Percentiles rank a stretch among this genome's conserved stretches.
Evolutionary conservation across 2,888 invertebrate genomes (phyloP).

Genomic region (Gymnoscelis rufifasciata): DNA sequence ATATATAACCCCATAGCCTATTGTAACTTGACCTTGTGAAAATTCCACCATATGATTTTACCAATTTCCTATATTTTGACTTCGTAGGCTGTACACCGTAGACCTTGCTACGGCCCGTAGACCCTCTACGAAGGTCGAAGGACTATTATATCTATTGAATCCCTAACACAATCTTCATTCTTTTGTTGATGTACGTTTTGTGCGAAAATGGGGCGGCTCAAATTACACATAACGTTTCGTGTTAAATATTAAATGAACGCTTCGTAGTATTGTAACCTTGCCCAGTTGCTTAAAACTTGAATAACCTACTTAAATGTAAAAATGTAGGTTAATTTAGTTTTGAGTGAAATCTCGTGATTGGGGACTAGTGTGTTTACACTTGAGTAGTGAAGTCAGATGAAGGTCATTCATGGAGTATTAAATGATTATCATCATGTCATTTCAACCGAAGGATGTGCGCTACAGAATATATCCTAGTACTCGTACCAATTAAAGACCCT

Average conservation of each 20-base stretch:
- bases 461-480: no score
- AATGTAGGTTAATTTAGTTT: no score
- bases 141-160: constrained; percentile 48
- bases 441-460: no score
- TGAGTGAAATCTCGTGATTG: no score
- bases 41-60: no score
- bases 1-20: no score
- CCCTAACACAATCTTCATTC: constrained; percentile 41
- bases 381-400: no score
- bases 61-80: constrained; percentile 7
- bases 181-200: constrained; percentile 61
- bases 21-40: no score
- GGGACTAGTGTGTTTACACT: no score
- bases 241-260: constrained; percentile 33
- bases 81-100: constrained; percentile 18
- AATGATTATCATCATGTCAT: no score
- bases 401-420: no score
- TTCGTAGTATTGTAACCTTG: neutral
- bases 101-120: constrained; percentile 43
- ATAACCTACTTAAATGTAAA: neutral
- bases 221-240: constrained; percentile 39
- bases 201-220: constrained; percentile 55
- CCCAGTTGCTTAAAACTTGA: constrained; percentile 2
- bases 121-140: constrained; percentile 46
- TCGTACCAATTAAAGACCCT: no score